These are phyloP conservation scores for Boloria selene DNA, from an alignment of 2,888 invertebrate species.

Conservation along the genomic window DNA sequence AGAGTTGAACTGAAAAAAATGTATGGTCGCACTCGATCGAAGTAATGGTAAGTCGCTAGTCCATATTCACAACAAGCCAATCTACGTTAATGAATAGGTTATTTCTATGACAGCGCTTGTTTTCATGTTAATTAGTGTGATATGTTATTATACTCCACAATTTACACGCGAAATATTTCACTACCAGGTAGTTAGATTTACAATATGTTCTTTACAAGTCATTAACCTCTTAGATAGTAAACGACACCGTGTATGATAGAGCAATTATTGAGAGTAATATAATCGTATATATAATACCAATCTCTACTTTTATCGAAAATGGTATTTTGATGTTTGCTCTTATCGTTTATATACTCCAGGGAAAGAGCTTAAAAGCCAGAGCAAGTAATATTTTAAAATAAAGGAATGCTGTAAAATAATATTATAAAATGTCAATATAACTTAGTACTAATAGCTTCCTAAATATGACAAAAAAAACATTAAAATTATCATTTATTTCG, in stretches of 20 bases:
- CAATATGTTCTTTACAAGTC: not conserved
- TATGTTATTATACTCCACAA: conserved; percentile 30
- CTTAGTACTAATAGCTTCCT: too few species aligned
- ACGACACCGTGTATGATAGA: not conserved
- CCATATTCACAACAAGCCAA: conserved; percentile 52
- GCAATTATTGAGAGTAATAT: not conserved
- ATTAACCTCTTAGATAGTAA: conserved; percentile 12
- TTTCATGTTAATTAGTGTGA: conserved; percentile 40
- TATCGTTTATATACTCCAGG: conserved; percentile 7
- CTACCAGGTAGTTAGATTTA: conserved; percentile 3
- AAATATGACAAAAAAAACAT: not conserved
- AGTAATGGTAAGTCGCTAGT: conserved; percentile 30
- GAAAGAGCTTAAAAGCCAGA: conserved; percentile 18
- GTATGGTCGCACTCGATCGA: too few species aligned
- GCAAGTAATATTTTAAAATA: conserved; percentile 23
- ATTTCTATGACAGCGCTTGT: conserved; percentile 41
- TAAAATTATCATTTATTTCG: not conserved
- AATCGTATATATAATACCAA: not conserved
- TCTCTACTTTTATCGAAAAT: conserved; percentile 1
- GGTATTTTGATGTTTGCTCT: not conserved
- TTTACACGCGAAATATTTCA: conserved; percentile 20
- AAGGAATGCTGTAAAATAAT: not conserved
- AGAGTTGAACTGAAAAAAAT: too few species aligned
- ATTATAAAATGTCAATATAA: not conserved
- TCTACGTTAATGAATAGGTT: conserved; percentile 48